These are phyloP conservation scores for Labrus mixtus DNA, from an alignment of 2,113 vertebrate species.

Conservation along the genomic window DNA sequence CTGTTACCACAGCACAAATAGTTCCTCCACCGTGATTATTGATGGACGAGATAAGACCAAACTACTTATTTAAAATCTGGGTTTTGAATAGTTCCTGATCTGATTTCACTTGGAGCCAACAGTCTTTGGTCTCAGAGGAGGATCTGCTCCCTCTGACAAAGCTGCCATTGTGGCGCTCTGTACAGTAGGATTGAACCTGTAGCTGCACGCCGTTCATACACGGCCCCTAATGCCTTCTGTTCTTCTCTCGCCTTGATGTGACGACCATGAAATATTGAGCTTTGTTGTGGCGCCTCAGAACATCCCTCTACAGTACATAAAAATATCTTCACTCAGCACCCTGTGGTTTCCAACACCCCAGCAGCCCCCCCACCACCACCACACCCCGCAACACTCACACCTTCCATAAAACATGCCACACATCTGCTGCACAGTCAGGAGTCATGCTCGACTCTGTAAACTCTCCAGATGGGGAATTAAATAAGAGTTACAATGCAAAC, in stretches of 20 bases:
- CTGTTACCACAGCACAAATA: background rate
- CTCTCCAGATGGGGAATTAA: constrained; percentile 82
- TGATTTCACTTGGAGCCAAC: background rate
- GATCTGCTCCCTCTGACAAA: constrained; percentile 24
- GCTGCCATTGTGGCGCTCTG: constrained; percentile 15
- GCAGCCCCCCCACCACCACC: constrained; percentile 22
- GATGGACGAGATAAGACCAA: background rate
- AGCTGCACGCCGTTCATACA: constrained; percentile 25
- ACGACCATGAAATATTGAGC: constrained; percentile 33
- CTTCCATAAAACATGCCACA: constrained; percentile 80
- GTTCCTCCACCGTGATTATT: background rate
- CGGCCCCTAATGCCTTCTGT: constrained; percentile 22
- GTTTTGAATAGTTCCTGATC: background rate
- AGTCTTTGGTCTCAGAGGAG: constrained; percentile 7
- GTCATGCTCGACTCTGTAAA: constrained; percentile 82
- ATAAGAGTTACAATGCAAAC: constrained; percentile 75
- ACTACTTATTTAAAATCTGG: background rate
- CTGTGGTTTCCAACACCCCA: constrained; percentile 57
- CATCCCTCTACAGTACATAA: constrained; percentile 76
- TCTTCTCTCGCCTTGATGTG: constrained; percentile 43
- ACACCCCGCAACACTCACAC: constrained; percentile 69
- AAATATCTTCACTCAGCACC: constrained; percentile 66
- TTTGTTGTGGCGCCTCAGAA: constrained; percentile 74
- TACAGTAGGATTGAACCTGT: constrained; percentile 37
- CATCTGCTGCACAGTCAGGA: constrained; percentile 84